A percentile compares a stretch with the other conserved stretches of the same genome.
Evolutionary conservation across 2,797 vertebrate genomes (phyloP).

Genomic region (Harpagifer antarcticus): DNA sequence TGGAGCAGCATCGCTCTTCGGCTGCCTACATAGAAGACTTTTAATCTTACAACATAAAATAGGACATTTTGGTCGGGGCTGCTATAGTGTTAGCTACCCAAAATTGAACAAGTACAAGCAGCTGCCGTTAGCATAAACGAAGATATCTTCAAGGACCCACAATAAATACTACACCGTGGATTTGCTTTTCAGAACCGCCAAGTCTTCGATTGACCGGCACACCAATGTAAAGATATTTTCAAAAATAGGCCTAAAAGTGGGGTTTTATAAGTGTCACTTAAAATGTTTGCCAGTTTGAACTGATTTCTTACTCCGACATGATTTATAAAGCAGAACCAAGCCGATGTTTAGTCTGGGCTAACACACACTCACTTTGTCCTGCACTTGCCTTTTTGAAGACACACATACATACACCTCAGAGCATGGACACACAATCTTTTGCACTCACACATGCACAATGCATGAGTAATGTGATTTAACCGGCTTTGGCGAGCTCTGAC

Average conservation of each 20-base stretch:
- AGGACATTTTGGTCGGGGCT: neutral
- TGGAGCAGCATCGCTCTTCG: neutral
- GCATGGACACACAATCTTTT: conserved; percentile 31
- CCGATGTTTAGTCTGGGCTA: conserved; percentile 51
- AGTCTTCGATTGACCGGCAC: neutral
- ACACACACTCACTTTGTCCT: conserved; percentile 37
- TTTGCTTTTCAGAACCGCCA: too few species aligned
- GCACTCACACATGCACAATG: conserved; percentile 66
- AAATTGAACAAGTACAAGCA: neutral
- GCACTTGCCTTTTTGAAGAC: conserved; percentile 49
- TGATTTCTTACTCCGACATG: conserved; percentile 19
- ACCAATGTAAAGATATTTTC: neutral
- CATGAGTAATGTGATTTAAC: conserved; percentile 86
- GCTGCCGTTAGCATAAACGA: neutral
- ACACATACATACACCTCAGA: conserved; percentile 15
- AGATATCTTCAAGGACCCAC: neutral
- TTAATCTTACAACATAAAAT: neutral
- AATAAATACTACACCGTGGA: neutral
- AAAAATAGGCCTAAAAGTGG: neutral
- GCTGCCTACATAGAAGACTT: neutral
- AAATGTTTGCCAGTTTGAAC: neutral
- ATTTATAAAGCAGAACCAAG: conserved; percentile 51
- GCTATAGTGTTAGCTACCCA: neutral
- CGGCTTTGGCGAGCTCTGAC: conserved; percentile 83
- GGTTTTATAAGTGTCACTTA: neutral